Percentiles rank a stretch among this genome's conserved stretches.
Evolutionary conservation across 2,113 vertebrate species (phyloP).

Genomic region (Stegostoma tigrinum): DNA sequence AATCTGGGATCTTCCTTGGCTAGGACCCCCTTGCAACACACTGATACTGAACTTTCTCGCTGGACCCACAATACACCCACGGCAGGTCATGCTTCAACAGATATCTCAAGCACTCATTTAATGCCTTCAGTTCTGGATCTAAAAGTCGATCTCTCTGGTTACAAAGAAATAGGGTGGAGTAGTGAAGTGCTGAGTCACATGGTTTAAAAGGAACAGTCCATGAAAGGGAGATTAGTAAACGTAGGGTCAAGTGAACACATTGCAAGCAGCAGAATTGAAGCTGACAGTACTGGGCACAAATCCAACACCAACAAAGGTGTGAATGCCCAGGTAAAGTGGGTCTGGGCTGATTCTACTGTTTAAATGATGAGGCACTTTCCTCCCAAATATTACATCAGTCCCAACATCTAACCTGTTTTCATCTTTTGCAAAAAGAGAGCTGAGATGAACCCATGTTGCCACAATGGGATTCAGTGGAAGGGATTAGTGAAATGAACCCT

Average conservation of each 20-base stretch:
- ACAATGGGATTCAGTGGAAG: background rate
- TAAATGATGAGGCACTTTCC: background rate
- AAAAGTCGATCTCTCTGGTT: background rate
- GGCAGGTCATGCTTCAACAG: background rate
- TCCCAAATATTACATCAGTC: background rate
- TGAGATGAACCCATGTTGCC: background rate
- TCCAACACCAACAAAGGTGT: background rate
- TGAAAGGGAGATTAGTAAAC: background rate
- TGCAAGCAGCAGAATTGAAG: background rate
- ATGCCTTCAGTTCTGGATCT: background rate
- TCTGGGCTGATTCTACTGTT: background rate
- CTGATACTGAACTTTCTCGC: background rate
- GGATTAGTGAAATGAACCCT: background rate
- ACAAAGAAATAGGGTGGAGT: background rate
- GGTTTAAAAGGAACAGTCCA: background rate
- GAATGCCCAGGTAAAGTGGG: background rate
- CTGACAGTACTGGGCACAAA: background rate
- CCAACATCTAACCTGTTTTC: background rate
- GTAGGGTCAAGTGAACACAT: background rate
- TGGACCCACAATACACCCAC: background rate
- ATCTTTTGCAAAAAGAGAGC: background rate
- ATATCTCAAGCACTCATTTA: background rate
- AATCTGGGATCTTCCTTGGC: background rate
- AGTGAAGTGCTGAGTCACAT: background rate
- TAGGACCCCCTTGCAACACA: background rate